Evolutionary conservation across 2,113 vertebrate genomes (phyloP), one percentile per base, ranked within the genome.

Genomic region (Oreotrochilus melanogaster): DNA sequence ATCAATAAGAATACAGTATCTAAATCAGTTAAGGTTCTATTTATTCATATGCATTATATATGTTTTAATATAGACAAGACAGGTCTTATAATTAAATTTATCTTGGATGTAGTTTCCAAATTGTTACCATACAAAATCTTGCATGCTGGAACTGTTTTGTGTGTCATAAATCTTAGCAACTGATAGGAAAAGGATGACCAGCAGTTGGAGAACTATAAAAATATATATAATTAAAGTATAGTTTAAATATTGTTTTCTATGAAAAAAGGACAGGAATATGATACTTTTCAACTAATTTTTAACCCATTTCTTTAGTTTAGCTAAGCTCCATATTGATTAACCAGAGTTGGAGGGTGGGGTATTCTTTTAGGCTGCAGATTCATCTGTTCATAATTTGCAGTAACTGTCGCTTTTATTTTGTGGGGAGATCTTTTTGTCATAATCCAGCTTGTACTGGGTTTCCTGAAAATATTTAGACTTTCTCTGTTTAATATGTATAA

Each of bases 21-120:
- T 83, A 97, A 89, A 93, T 95, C 85, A 88, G 74, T 95, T 91
- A 89, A 70, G 89, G 51, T 88, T 95, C 51, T 74, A 93, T 96
- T 95, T 96, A 73, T 95, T 87, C 85, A 47, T 79, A 86, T 67
- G 25, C n/a, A 43, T 93, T 89, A 78, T 37, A 73, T 83, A 47
- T 39, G 58, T 92, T 95, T 93, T 74, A 82, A 96, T 90, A 94
- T 47, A 56, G 78, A 89, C 50, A 87, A 80, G 91, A 82, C 78
- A 88, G 24, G 30, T 86, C 45, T 92, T 88, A 89, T 61, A 48
- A 65, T 91, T 91, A 91, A 60, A 79, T 82, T 82, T 67, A 58
- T 89, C 86, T 89, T 28, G 60, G 71, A 73, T 86, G 72, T 76
- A 73, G 21, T 94, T 94, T 97, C 91, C 58, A 79, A 82, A 79